A percentile compares a stretch with the other conserved stretches of the same genome.
Conservation (phyloP, 2,113 vertebrate genomes). For the Solenodon paradoxus region DNA sequence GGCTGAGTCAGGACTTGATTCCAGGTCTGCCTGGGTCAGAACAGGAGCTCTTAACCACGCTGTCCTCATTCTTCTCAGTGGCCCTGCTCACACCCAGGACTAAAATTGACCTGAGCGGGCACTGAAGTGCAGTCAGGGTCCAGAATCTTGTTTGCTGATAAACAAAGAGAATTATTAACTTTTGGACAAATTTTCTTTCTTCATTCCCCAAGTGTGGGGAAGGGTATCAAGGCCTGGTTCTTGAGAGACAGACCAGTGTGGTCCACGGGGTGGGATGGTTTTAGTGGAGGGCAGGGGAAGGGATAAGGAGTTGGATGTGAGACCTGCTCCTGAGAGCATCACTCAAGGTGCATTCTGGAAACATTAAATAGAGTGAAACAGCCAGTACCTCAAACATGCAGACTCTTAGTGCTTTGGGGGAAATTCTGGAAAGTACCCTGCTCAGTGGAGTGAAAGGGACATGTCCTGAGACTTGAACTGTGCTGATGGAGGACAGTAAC, state of each 20-base stretch:
- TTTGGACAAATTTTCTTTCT: neutral
- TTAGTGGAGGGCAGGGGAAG: neutral
- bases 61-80: neutral
- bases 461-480: neutral
- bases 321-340: neutral
- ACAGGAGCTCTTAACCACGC: neutral
- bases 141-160: neutral
- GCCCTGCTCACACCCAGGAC: neutral
- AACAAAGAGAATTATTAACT: neutral
- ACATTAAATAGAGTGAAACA: neutral
- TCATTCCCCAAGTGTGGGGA: neutral
- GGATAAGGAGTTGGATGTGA: neutral
- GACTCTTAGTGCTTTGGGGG: neutral
- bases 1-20: neutral
- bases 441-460: neutral
- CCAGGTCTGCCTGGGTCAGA: neutral
- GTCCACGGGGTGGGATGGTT: neutral
- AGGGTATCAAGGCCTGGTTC: neutral
- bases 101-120: neutral
- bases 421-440: slow-evolving; percentile 14
- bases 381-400: neutral
- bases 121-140: neutral
- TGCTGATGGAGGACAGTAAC: neutral
- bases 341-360: neutral
- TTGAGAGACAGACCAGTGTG: neutral